Base-by-base conservation (phyloP, 2,888 invertebrate genomes). In the Melanostoma mellinum region DNA sequence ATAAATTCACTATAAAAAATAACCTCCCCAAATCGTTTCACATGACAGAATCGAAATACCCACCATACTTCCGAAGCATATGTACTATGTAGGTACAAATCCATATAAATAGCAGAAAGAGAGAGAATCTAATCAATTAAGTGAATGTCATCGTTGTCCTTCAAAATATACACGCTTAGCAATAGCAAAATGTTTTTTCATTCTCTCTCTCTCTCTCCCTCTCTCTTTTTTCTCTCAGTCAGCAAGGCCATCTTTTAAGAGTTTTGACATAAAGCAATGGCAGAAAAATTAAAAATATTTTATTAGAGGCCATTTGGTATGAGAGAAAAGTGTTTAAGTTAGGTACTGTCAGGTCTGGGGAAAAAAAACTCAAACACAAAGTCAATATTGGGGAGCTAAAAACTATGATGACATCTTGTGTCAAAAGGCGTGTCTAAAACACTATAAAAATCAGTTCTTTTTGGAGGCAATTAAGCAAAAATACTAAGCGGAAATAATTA, bases 121-220 rank as follows among this genome's bases (percentile, higher is more conserved):
- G 44, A 46, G 65, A 58, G 50, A 76, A 81, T 72, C 72, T 72
- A 81, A 81, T 81, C 81, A 81, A 81, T 81, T 76, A 76, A 76
- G 60, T 72, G 65, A 60, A 75, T 72, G 71, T 76, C 81, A 81
- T 72, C 55, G 36, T 67, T 81, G 72, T 81, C 76, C 81, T 81
- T 81, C 81, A 81, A 63, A 74, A n/a, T 38, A 69, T 46, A 35
- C 33, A 52, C 50, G 48, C 20, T 67, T 60, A 35, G 33, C 48
- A 20, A 20, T 20, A 20, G 20, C 50, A n/a, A 61, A 74, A 56
- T 40, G n/a, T 63, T 9, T 32, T 58, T n/a, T 60, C 9, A 6
- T 3, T 44, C 42, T 60, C 46, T 46, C 35, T 60, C 53, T 65
- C 20, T 20, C 20, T 20, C 20, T 20, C 20, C 20, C 20, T 20